Percentiles rank a stretch among this genome's conserved stretches.
Evolutionary conservation across 2,113 vertebrate species (phyloP).

Genomic region (Onychostoma macrolepis): DNA sequence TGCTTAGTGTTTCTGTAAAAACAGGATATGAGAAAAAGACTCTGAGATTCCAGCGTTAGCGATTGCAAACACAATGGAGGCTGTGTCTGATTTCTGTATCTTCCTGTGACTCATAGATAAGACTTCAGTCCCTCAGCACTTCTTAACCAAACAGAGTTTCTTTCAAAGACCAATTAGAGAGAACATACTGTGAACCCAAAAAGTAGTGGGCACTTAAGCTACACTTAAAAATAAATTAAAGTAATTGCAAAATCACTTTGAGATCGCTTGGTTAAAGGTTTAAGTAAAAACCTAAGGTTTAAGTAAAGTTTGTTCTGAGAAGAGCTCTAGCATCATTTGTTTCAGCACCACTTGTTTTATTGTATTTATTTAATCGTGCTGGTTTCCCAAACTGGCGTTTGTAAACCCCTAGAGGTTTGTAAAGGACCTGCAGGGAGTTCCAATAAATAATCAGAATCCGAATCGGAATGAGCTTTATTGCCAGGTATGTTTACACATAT

Average conservation of each 20-base stretch:
- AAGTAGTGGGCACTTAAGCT: background rate
- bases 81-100: conserved; percentile 22
- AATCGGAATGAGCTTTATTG: too few species aligned
- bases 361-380: background rate
- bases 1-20: conserved; percentile 40
- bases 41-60: conserved; percentile 32
- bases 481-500: too few species aligned
- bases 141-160: background rate
- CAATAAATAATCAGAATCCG: too few species aligned
- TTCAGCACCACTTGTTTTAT: background rate
- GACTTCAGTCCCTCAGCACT: conserved; percentile 5
- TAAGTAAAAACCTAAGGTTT: too few species aligned
- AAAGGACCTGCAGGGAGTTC: too few species aligned
- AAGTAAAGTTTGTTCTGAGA: background rate
- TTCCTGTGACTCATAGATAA: conserved; percentile 34
- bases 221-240: background rate
- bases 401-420: too few species aligned
- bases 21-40: conserved; percentile 49
- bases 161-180: background rate
- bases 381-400: too few species aligned
- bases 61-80: conserved; percentile 42
- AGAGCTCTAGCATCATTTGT: background rate
- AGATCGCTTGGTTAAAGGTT: background rate
- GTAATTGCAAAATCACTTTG: background rate
- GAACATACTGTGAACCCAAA: background rate